Percentiles rank a stretch among this genome's conserved stretches.
Evolutionary conservation across 2,113 vertebrate genomes (phyloP).

Genomic region (Chaenocephalus aceratus): DNA sequence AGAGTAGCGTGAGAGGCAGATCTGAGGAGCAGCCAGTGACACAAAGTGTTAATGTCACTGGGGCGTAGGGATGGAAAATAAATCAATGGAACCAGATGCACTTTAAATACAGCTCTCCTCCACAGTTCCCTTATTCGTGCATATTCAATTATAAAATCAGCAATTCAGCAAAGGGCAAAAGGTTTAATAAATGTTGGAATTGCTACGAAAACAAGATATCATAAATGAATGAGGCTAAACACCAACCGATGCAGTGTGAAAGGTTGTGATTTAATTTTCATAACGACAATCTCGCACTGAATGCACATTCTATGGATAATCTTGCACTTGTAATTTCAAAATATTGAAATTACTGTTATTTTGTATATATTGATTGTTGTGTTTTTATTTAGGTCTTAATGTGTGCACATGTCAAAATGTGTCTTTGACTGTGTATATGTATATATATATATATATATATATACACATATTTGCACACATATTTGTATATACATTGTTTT

Average conservation of each 20-base stretch:
- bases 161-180: background rate
- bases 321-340: too few relatives aligned
- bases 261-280: background rate
- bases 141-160: background rate
- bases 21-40: conserved; percentile 13
- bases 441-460: too few relatives aligned
- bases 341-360: too few relatives aligned
- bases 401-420: too few relatives aligned
- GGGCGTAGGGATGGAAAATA: conserved; percentile 23
- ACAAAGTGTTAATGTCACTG: background rate
- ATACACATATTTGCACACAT: too few relatives aligned
- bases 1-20: conserved; percentile 6
- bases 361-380: too few relatives aligned
- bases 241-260: background rate
- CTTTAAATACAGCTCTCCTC: background rate
- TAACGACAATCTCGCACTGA: background rate
- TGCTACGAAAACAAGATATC: background rate
- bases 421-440: too few relatives aligned
- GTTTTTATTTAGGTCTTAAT: too few relatives aligned
- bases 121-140: background rate
- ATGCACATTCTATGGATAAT: too few relatives aligned
- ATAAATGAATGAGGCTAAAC: background rate
- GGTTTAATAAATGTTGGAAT: background rate
- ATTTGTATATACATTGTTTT: too few relatives aligned
- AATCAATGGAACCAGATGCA: conserved; percentile 11